These are phyloP conservation scores for Tanypteryx hageni DNA, from an alignment of 2,888 invertebrate species.

Conservation along the genomic window DNA sequence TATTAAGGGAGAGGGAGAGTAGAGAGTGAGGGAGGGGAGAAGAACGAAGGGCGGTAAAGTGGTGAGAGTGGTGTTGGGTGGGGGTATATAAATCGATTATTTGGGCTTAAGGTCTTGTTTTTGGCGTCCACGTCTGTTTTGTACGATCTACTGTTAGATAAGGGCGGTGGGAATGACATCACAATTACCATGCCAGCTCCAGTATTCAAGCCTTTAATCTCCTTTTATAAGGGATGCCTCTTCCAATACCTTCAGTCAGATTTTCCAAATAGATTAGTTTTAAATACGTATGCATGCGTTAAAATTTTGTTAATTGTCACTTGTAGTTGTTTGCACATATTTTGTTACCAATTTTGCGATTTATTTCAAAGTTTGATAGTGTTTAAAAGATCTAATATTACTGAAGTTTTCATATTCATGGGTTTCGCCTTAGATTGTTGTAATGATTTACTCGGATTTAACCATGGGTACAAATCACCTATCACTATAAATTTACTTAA, in stretches of 20 bases:
- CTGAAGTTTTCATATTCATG: not conserved
- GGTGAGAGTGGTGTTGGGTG: not conserved
- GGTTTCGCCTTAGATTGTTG: too few species aligned
- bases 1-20: not conserved
- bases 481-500: too few species aligned
- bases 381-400: not conserved
- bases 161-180: constrained; percentile 26
- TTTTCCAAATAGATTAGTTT: not conserved
- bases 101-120: constrained; percentile 26
- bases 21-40: constrained; percentile 40
- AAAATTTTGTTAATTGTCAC: not conserved
- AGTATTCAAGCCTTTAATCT: not conserved
- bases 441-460: too few species aligned
- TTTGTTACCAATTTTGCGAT: not conserved
- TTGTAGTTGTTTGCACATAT: not conserved
- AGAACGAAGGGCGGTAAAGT: not conserved
- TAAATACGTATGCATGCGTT: not conserved
- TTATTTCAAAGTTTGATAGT: not conserved
- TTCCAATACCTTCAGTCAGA: not conserved
- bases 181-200: constrained; percentile 64
- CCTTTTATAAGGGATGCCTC: not conserved
- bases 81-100: constrained; percentile 36
- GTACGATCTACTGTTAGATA: constrained; percentile 1
- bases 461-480: too few species aligned
- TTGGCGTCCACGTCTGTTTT: constrained; percentile 22